Evolutionary conservation across 2,888 invertebrate genomes (phyloP).

Genomic region (Himalopsyche anomala): DNA sequence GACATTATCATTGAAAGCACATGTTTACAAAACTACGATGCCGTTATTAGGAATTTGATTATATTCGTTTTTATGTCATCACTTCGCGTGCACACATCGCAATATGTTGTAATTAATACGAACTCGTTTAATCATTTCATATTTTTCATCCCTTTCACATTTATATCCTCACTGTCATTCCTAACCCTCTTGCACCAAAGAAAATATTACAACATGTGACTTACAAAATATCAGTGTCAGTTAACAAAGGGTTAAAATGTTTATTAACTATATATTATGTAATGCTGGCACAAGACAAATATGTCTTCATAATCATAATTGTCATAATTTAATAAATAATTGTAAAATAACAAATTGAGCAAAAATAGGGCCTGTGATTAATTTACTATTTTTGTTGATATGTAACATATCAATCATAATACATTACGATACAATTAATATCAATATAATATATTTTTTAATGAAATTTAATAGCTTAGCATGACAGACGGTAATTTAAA

Average conservation of each 20-base stretch:
- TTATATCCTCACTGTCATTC: constrained; percentile 21
- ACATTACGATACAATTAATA: too few relatives aligned
- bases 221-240: constrained; percentile 22
- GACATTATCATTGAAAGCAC: too few relatives aligned
- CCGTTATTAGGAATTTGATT: too few relatives aligned
- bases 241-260: neutral
- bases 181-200: neutral
- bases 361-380: neutral
- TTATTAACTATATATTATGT: neutral
- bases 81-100: too few relatives aligned
- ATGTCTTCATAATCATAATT: neutral
- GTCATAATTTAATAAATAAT: neutral
- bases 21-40: too few relatives aligned
- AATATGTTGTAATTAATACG: too few relatives aligned
- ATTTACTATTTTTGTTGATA: neutral
- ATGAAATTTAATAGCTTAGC: neutral
- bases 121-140: too few relatives aligned
- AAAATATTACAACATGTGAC: constrained; percentile 8
- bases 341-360: neutral
- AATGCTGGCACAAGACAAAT: neutral
- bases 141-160: too few relatives aligned
- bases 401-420: neutral
- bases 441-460: neutral
- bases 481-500: neutral
- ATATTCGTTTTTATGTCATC: too few relatives aligned